These are phyloP conservation scores for Enteromius anoplus DNA, from an alignment of 2,797 vertebrate genomes.

Conservation along the genomic window DNA sequence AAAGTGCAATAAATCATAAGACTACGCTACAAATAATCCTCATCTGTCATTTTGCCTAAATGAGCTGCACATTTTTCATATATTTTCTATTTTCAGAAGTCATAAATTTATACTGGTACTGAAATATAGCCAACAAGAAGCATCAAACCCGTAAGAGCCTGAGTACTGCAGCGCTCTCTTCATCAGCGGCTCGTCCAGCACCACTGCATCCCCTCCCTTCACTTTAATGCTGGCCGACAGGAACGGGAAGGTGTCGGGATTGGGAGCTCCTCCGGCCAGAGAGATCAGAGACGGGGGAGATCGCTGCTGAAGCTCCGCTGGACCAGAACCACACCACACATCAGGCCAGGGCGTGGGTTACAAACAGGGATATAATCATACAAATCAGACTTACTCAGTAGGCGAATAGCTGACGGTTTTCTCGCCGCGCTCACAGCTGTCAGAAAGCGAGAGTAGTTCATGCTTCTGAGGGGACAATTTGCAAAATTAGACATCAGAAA, in stretches of 20 bases:
- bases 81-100: too few species aligned
- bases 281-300: constrained; percentile 88
- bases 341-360: neutral
- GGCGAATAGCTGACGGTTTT: constrained; percentile 82
- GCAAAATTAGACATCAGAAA: neutral
- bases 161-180: constrained; percentile 94
- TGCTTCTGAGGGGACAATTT: constrained; percentile 59
- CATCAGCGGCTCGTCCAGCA: constrained; percentile 81
- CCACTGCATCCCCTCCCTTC: constrained; percentile 76
- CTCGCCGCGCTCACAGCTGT: constrained; percentile 88
- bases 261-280: constrained; percentile 88
- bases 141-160: constrained; percentile 81
- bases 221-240: constrained; percentile 77
- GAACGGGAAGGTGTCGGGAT: constrained; percentile 91
- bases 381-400: constrained; percentile 82
- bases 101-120: neutral
- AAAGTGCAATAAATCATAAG: too few species aligned
- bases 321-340: neutral
- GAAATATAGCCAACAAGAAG: neutral
- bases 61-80: too few species aligned
- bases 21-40: too few species aligned
- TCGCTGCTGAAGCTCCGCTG: constrained; percentile 84
- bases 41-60: too few species aligned
- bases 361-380: neutral
- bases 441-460: constrained; percentile 93